phyloP scores from a whole-genome alignment of 2,888 invertebrate species.

The Sipunculus nudus region DNA sequence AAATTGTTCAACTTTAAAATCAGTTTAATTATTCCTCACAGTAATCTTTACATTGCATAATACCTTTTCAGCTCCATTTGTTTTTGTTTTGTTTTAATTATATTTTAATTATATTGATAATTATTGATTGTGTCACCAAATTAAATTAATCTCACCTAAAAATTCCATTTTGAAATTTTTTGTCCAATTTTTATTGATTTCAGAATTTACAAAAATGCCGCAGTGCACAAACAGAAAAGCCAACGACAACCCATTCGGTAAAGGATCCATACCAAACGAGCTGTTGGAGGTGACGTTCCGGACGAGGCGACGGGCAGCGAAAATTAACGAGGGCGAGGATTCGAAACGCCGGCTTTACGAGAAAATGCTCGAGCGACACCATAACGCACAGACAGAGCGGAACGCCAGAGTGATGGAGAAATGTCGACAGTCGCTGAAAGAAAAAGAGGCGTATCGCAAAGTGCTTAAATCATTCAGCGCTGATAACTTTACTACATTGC shows the following conservation, averaged over 20 bases:
- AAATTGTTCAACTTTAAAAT: too few species aligned
- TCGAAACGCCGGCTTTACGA: background rate
- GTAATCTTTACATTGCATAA: too few species aligned
- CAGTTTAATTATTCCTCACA: too few species aligned
- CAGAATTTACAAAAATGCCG: too few species aligned
- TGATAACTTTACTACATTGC: conserved; percentile 10
- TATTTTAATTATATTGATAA: too few species aligned
- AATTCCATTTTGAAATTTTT: too few species aligned
- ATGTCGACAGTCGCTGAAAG: background rate
- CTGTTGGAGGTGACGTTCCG: conserved; percentile 5
- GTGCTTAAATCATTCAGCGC: background rate
- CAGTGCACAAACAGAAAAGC: too few species aligned
- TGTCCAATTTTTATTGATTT: too few species aligned
- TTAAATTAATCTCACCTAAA: too few species aligned
- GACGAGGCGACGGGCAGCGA: background rate
- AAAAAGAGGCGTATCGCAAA: background rate
- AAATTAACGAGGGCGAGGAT: background rate
- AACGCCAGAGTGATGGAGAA: background rate
- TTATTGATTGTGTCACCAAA: too few species aligned
- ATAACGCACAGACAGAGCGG: background rate
- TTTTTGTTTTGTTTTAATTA: too few species aligned
- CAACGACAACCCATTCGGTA: conserved; percentile 9
- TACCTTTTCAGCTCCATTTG: too few species aligned
- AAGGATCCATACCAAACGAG: conserved; percentile 1
- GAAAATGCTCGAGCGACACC: background rate